Evolutionary conservation across 1,140 invertebrate genomes (phyloP).

Genomic region (Pogonognathellus flavescens): DNA sequence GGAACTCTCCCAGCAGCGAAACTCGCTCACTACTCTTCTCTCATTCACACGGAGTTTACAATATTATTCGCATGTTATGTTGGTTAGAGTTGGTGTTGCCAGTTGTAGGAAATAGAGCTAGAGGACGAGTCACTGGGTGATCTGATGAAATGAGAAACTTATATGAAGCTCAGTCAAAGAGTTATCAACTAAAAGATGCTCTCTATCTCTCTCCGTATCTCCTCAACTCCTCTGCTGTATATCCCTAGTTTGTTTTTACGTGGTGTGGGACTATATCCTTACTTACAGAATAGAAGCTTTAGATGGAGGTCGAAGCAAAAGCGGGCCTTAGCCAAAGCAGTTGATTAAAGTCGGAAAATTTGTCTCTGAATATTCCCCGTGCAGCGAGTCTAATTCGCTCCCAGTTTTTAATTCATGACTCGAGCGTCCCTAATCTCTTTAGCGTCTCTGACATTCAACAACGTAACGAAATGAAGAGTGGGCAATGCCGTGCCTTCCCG

Average conservation of each 20-base stretch:
- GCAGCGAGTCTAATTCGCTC: slow-evolving; percentile 48
- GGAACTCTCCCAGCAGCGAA: neutral
- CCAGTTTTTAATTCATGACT: slow-evolving; percentile 59
- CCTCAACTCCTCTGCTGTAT: too few relatives aligned
- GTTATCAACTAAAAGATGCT: too few relatives aligned
- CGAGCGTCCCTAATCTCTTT: slow-evolving; percentile 58
- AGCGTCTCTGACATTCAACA: slow-evolving; percentile 49
- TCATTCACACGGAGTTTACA: neutral
- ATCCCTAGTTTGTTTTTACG: neutral
- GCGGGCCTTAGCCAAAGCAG: slow-evolving; percentile 45
- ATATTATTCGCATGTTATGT: slow-evolving; percentile 12
- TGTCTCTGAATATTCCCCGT: slow-evolving; percentile 52
- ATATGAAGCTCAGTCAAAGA: slow-evolving; percentile 4
- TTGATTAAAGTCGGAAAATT: slow-evolving; percentile 55
- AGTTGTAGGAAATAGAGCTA: neutral
- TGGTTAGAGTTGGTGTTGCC: neutral
- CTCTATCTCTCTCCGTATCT: neutral
- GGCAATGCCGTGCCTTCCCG: slow-evolving; percentile 29
- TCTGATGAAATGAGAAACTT: slow-evolving; percentile 40
- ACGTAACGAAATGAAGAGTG: slow-evolving; percentile 22
- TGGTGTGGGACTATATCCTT: neutral
- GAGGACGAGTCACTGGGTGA: slow-evolving; percentile 18
- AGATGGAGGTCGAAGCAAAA: slow-evolving; percentile 30
- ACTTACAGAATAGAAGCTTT: neutral
- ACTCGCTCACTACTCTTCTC: neutral